Base-by-base conservation (phyloP, 2,113 vertebrate species). In the Elephantulus edwardii region DNA sequence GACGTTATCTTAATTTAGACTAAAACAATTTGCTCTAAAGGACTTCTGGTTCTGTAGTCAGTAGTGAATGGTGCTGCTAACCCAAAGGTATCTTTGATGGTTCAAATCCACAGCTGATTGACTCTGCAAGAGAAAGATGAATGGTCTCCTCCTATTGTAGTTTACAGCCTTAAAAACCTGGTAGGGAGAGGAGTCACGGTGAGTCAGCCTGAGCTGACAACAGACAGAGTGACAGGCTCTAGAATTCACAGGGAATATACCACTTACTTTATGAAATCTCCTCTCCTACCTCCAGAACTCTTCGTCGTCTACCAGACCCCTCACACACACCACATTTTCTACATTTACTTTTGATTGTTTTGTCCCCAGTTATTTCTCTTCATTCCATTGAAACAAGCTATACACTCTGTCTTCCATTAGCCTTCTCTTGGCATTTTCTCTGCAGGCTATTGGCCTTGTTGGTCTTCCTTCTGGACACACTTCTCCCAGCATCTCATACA, bases 391-490 rank as follows among this genome's bases (percentile, higher is more conserved):
- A 56, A 86, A 64, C 64, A 44, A 35, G 46, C 9, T 2, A 2
- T 11, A 12, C 5, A 11, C 20, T 84, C 10, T 1, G 1, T 8
- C 13, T n/a, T 24, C 22, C 35, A 10, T 26, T 19, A 1, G 9
- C 46, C 76, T 50, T 11, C 20, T 62, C 64, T 50, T 19, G 46
- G 11, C 13, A 26, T 46, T 85, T 54, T 48, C 19, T 17, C 28
- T 3, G 24, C 70, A 13, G 26, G 33, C 26, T 64, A 0, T 60
- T 4, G 9, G 4, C 28, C 35, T 16, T 6, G 38, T 28, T 50
- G 2, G 72, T 56, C 42, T 72, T 48, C 54, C 76, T 64, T 33
- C 6, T 26, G 33, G 64, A 24, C 10, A 5, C 6, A 6, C 3
- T 1, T 30, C n/a, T 81, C 16, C 70, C 17, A 35, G 38, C 16